Percentiles rank a stretch among this genome's conserved stretches.
Conservation (phyloP, 64 coral and sea anemone genomes). For the Cladopsammia gracilis region DNA sequence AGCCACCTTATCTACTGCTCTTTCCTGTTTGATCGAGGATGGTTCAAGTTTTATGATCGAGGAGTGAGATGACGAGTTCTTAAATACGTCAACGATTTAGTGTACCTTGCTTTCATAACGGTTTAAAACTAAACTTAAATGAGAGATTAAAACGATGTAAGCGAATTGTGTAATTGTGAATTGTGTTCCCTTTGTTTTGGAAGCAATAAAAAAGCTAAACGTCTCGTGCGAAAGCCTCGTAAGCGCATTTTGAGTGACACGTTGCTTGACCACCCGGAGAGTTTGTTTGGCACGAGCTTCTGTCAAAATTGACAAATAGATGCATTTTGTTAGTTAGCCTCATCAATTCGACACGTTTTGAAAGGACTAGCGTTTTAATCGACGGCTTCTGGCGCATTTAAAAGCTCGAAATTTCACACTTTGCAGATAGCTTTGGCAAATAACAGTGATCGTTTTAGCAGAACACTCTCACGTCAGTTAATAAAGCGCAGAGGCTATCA, state of each 20-base stretch:
- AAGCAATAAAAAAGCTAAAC: conserved; percentile 21
- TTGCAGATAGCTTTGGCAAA: background rate
- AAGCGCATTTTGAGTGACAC: conserved; percentile 4
- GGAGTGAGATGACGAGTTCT: background rate
- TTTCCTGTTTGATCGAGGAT: background rate
- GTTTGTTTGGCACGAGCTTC: conserved; percentile 39
- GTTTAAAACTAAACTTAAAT: background rate
- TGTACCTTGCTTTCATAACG: background rate
- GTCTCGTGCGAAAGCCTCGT: background rate
- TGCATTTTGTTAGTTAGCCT: background rate
- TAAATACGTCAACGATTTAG: background rate
- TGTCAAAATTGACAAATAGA: background rate
- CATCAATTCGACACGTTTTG: conserved; percentile 37
- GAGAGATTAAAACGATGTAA: background rate
- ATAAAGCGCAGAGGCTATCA: background rate
- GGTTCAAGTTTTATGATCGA: background rate
- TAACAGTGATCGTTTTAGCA: background rate
- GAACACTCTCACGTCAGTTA: background rate
- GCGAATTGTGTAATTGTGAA: background rate
- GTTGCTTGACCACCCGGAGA: conserved; percentile 33
- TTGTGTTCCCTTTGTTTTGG: conserved; percentile 34
- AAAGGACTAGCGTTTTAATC: background rate
- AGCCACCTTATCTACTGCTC: conserved; percentile 5
- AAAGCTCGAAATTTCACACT: conserved; percentile 4
- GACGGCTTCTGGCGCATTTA: background rate